Percentiles rank a stretch among this genome's conserved stretches.
Conservation (phyloP, 2,797 vertebrate species). For the Melanotaenia pygmaea region DNA sequence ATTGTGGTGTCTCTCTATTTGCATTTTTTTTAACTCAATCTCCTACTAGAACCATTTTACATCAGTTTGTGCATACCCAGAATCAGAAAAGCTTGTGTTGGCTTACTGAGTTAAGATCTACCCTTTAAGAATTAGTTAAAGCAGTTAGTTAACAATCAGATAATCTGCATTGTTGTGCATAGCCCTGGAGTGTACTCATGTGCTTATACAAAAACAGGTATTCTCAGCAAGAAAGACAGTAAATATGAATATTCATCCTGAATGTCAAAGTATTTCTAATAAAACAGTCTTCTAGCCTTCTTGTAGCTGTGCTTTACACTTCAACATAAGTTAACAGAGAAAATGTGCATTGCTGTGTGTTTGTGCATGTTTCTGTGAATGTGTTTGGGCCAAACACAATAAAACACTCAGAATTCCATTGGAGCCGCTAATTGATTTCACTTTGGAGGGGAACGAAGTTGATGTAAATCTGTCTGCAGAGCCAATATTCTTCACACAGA, state of each 20-base stretch:
- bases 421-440: conserved; percentile 48
- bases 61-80: too few relatives aligned
- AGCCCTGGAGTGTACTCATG: not conserved
- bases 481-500: conserved; percentile 43
- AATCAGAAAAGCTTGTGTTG: too few relatives aligned
- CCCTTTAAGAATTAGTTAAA: too few relatives aligned
- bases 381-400: conserved; percentile 30
- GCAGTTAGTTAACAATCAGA: not conserved
- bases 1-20: conserved; percentile 11
- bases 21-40: conserved; percentile 12
- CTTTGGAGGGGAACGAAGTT: conserved; percentile 49
- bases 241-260: not conserved
- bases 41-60: not conserved
- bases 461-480: conserved; percentile 59
- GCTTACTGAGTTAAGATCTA: too few relatives aligned
- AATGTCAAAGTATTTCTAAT: not conserved
- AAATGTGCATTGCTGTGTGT: not conserved
- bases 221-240: too few relatives aligned
- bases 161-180: not conserved
- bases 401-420: conserved; percentile 34
- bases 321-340: not conserved
- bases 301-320: not conserved
- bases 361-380: not conserved
- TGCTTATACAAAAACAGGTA: not conserved
- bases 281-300: not conserved